Evolutionary conservation across 2,888 invertebrate species (phyloP).

Genomic region (Pomacea canaliculata): DNA sequence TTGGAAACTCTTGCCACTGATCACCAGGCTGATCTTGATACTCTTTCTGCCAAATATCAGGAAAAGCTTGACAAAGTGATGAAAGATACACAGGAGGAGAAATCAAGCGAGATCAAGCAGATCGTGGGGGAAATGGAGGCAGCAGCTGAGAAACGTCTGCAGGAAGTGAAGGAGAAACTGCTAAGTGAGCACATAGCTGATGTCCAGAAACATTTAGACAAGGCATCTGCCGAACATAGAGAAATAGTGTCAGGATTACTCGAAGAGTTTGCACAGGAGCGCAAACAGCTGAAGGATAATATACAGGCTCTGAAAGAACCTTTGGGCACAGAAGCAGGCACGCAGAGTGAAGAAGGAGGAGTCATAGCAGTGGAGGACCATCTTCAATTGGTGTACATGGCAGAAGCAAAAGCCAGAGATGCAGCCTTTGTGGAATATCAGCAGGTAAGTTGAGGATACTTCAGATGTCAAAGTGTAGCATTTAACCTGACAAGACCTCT

Average conservation of each 20-base stretch:
- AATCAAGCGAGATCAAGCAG: slow-evolving; percentile 3
- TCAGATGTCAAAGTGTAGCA: too few relatives aligned
- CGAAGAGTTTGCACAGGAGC: slow-evolving; percentile 34
- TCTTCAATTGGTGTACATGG: slow-evolving; percentile 1
- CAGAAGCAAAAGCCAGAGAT: not conserved
- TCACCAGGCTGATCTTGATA: slow-evolving; percentile 24
- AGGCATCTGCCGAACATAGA: slow-evolving; percentile 23
- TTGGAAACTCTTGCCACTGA: slow-evolving; percentile 26
- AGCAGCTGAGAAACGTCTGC: slow-evolving; percentile 8
- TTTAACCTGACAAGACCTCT: too few relatives aligned
- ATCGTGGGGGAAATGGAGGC: slow-evolving; percentile 13
- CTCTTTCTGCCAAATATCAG: slow-evolving; percentile 5
- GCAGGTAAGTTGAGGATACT: not conserved
- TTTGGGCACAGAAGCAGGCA: not conserved
- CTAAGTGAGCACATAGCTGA: slow-evolving; percentile 29
- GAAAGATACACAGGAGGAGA: slow-evolving; percentile 19
- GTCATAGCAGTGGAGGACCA: slow-evolving; percentile 12
- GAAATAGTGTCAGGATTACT: slow-evolving; percentile 30
- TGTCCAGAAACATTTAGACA: slow-evolving; percentile 26
- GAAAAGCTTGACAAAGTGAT: not conserved
- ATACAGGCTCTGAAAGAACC: slow-evolving; percentile 4
- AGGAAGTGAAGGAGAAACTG: slow-evolving; percentile 30
- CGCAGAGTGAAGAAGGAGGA: slow-evolving; percentile 22
- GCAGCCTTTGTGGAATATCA: not conserved
- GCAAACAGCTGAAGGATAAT: slow-evolving; percentile 27